Conservation (phyloP, 2,888 invertebrate genomes). For the Plagodis pulveraria region DNA sequence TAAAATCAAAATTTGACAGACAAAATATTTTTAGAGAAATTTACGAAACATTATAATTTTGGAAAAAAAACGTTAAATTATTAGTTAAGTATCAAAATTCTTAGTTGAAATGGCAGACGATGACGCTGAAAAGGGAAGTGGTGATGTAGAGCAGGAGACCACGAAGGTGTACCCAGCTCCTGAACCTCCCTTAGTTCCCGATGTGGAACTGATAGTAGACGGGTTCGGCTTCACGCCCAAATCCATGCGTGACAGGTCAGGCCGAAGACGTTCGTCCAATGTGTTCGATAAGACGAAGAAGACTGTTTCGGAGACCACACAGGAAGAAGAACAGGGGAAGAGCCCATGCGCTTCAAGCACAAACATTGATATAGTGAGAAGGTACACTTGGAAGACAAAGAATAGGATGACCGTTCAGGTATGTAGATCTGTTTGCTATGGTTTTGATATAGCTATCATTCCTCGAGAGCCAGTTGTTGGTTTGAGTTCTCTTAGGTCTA, state of each 20-base stretch:
- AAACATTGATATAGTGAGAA: slow-evolving; percentile 76
- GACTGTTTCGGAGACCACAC: slow-evolving; percentile 40
- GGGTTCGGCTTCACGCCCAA: slow-evolving; percentile 80
- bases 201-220: slow-evolving; percentile 73
- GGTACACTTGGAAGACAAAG: slow-evolving; percentile 88
- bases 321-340: slow-evolving; percentile 46
- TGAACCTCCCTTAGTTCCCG: slow-evolving; percentile 58
- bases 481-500: no score
- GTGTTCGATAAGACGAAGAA: slow-evolving; percentile 45
- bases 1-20: background rate
- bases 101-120: slow-evolving; percentile 57
- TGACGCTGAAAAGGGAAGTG: slow-evolving; percentile 54
- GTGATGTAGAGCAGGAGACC: slow-evolving; percentile 45
- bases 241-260: background rate
- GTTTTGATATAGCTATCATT: background rate
- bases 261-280: slow-evolving; percentile 29
- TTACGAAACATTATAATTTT: no score
- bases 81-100: slow-evolving; percentile 42
- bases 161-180: slow-evolving; percentile 34
- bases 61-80: no score
- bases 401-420: slow-evolving; percentile 87
- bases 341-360: slow-evolving; percentile 70
- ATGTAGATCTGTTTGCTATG: slow-evolving; percentile 11
- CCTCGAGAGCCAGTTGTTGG: background rate
- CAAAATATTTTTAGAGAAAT: slow-evolving; percentile 1